Conservation (phyloP, 2,113 vertebrate genomes). For the Meleagris gallopavo region DNA sequence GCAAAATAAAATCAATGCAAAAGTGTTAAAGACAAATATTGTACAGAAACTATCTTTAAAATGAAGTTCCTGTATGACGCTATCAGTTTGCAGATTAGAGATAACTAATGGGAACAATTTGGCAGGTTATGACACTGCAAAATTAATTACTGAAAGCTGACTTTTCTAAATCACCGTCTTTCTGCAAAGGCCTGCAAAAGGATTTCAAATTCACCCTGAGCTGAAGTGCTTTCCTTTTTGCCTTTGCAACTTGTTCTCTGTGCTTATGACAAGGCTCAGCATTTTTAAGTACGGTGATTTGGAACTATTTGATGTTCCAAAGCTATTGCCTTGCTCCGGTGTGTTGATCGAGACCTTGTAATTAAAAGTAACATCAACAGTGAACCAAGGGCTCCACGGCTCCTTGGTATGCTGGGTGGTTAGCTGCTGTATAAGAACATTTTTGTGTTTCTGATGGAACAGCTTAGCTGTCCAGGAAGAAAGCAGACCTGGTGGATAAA, state of each 20-base stretch:
- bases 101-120: neutral
- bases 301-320: constrained; percentile 22
- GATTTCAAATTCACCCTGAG: neutral
- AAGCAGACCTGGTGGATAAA: neutral
- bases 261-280: neutral
- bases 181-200: neutral
- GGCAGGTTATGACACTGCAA: neutral
- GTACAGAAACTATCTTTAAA: neutral
- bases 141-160: neutral
- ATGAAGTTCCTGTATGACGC: neutral
- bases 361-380: constrained; percentile 22
- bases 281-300: constrained; percentile 16
- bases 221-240: neutral
- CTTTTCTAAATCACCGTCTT: neutral
- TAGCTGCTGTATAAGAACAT: constrained; percentile 1
- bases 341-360: constrained; percentile 51
- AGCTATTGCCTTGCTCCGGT: constrained; percentile 23
- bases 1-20: neutral
- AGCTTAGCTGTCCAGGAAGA: constrained; percentile 8
- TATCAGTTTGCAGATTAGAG: neutral
- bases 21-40: neutral
- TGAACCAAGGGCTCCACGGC: neutral
- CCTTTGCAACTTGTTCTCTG: neutral
- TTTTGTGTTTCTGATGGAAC: neutral
- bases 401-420: neutral